Conservation (phyloP, 2,888 invertebrate genomes). For the Malthinus flaveolus region DNA sequence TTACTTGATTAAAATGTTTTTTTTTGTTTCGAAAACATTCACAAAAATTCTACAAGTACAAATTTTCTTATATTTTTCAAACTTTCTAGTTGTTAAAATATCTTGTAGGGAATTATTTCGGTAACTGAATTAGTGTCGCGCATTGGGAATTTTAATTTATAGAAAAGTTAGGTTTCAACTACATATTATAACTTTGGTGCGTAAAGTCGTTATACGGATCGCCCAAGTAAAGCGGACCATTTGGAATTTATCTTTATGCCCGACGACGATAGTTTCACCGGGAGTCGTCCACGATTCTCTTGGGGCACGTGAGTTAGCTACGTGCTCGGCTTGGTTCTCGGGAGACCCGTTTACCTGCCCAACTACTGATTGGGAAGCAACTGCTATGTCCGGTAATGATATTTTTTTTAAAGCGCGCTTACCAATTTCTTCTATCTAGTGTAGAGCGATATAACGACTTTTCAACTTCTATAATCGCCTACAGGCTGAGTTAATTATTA, state of each 20-base stretch:
- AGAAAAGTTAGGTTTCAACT: conserved; percentile 34
- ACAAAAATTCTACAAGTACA: no score
- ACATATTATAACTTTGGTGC: conserved; percentile 44
- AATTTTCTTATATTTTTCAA: no score
- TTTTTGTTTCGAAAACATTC: no score
- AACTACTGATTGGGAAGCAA: conserved; percentile 54
- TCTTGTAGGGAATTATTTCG: no score
- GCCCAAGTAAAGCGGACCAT: conserved; percentile 34
- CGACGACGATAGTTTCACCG: conserved; percentile 46
- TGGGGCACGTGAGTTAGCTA: conserved; percentile 54
- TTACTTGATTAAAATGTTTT: no score
- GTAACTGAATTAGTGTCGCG: no score
- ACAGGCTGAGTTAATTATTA: no score
- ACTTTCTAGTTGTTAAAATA: no score
- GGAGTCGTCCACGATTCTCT: conserved; percentile 41
- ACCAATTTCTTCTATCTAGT: neutral
- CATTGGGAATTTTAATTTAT: neutral
- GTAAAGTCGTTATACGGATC: conserved; percentile 46
- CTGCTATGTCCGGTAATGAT: conserved; percentile 34
- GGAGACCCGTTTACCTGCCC: conserved; percentile 56
- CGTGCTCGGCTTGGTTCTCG: conserved; percentile 49
- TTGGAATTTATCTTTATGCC: conserved; percentile 52
- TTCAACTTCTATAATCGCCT: no score
- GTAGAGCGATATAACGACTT: neutral
- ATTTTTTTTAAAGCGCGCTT: conserved; percentile 13